phyloP scores from a whole-genome alignment of 2,888 invertebrate genomes.

The Nudaria mundana region DNA sequence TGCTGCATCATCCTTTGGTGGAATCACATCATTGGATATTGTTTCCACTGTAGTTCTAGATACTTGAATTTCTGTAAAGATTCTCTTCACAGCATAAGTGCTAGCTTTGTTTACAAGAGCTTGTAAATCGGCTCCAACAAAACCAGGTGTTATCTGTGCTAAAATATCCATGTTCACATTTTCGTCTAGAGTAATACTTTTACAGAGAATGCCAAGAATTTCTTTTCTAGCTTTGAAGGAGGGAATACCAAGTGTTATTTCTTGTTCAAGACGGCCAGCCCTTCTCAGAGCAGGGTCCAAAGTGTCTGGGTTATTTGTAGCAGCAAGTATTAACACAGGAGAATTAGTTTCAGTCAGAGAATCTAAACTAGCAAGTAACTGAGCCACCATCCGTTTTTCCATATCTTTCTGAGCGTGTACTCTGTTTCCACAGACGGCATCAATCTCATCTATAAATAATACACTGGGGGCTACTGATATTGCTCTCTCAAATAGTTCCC shows the following conservation, averaged over 20 bases:
- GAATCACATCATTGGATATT: conserved; percentile 19
- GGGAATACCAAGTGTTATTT: conserved; percentile 96
- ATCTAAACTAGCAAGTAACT: conserved; percentile 94
- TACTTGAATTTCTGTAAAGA: conserved; percentile 60
- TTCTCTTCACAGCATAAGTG: conserved; percentile 89
- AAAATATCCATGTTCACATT: conserved; percentile 87
- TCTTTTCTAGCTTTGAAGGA: conserved; percentile 90
- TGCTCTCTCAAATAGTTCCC: conserved; percentile 95
- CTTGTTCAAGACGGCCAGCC: conserved; percentile 96
- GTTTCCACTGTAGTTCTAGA: conserved; percentile 32
- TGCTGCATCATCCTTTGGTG: conserved; percentile 40
- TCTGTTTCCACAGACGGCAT: conserved; percentile 95
- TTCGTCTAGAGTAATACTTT: conserved; percentile 84
- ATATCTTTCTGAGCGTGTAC: conserved; percentile 96
- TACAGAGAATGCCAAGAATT: conserved; percentile 88
- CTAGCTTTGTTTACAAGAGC: conserved; percentile 94
- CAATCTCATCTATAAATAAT: conserved; percentile 97
- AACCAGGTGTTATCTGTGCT: conserved; percentile 95
- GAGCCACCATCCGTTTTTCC: conserved; percentile 97
- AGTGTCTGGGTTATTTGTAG: conserved; percentile 95
- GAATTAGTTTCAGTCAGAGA: conserved; percentile 82
- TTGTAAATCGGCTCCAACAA: conserved; percentile 96
- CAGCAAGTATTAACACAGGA: conserved; percentile 93
- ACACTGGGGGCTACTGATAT: conserved; percentile 88
- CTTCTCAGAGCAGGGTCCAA: conserved; percentile 95